phyloP scores from a whole-genome alignment of 2,888 invertebrate genomes.

The Sussaba pulchella region DNA sequence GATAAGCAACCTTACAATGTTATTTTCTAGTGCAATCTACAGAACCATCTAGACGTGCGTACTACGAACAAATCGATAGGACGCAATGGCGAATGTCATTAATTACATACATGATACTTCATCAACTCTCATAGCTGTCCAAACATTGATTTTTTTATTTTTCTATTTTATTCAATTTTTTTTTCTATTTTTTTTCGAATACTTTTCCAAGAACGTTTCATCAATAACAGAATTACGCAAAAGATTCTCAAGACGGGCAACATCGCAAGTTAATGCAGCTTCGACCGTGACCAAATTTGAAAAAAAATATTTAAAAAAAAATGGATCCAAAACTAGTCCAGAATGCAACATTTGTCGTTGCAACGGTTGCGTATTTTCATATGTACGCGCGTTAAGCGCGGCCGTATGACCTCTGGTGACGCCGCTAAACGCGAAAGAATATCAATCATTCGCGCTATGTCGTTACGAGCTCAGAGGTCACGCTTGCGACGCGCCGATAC shows the following conservation, averaged over 20 bases:
- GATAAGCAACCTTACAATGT: conserved; percentile 27
- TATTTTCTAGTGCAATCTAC: conserved; percentile 10
- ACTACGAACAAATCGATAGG: conserved; percentile 15
- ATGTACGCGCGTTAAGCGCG: no score
- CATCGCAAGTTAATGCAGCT: conserved; percentile 32
- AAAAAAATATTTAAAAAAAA: not conserved
- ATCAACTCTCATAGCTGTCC: conserved; percentile 57
- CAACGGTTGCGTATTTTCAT: not conserved
- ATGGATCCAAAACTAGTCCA: not conserved
- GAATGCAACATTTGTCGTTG: not conserved
- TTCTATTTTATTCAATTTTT: no score
- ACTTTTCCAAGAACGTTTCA: no score
- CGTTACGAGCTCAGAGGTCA: not conserved
- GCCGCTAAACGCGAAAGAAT: not conserved
- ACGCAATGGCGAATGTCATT: conserved; percentile 40
- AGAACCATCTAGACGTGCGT: conserved; percentile 31
- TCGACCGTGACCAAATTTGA: conserved; percentile 26
- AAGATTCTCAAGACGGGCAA: no score
- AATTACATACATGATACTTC: no score
- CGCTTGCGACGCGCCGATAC: not conserved
- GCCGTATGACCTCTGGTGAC: not conserved
- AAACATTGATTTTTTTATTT: no score
- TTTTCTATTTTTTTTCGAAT: not conserved
- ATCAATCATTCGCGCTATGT: no score
- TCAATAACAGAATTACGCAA: conserved; percentile 13